Evolutionary conservation across 2,888 invertebrate species (phyloP).

Genomic region (Agrochola litura): DNA sequence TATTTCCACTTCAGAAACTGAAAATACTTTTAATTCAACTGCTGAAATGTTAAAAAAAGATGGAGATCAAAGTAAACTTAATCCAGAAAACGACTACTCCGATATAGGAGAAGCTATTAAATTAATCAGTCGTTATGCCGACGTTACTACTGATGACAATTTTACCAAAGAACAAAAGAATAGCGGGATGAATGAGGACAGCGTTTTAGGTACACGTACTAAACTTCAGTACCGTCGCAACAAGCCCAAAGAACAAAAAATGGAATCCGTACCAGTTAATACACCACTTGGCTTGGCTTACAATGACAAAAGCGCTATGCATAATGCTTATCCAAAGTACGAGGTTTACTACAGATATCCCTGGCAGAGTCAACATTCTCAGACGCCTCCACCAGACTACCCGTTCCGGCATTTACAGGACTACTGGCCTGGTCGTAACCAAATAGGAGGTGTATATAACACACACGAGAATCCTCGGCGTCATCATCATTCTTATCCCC

Average conservation of each 20-base stretch:
- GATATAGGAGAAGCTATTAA: conserved; percentile 89
- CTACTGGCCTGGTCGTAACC: conserved; percentile 85
- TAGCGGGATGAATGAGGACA: conserved; percentile 78
- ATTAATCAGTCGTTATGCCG: conserved; percentile 87
- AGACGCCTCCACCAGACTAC: conserved; percentile 83
- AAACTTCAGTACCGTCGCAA: conserved; percentile 86
- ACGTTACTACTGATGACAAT: conserved; percentile 88
- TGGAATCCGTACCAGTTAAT: conserved; percentile 64
- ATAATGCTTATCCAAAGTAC: conserved; percentile 73
- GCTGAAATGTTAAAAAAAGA: conserved; percentile 76
- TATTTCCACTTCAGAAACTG: conserved; percentile 45
- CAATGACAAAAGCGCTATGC: conserved; percentile 63
- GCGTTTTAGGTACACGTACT: conserved; percentile 85
- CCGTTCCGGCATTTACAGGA: conserved; percentile 87
- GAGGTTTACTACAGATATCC: conserved; percentile 84
- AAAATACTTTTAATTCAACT: conserved; percentile 62
- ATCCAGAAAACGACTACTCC: conserved; percentile 87
- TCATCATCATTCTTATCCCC: conserved; percentile 87
- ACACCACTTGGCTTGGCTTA: conserved; percentile 61
- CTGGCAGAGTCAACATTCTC: conserved; percentile 84
- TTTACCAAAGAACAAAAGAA: conserved; percentile 85
- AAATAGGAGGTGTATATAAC: conserved; percentile 84
- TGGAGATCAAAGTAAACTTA: conserved; percentile 82
- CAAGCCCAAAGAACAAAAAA: conserved; percentile 78
- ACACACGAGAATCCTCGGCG: conserved; percentile 85